These are phyloP conservation scores for Beaufortia kweichowensis DNA, from an alignment of 2,113 vertebrate species.

Conservation along the genomic window DNA sequence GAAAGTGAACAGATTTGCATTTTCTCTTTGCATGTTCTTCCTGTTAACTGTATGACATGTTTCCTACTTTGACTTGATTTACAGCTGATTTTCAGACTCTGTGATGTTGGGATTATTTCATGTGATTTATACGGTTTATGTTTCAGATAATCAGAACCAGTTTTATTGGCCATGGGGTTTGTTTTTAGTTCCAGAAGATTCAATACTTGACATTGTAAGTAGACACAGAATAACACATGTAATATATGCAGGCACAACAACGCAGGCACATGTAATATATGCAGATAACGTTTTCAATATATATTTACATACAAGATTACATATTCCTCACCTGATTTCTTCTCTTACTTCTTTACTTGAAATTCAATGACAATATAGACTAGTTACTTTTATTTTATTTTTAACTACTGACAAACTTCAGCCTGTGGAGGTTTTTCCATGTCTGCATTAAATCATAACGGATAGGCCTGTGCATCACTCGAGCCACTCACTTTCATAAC, in stretches of 20 bases:
- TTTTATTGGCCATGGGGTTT: neutral
- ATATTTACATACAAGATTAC: no score
- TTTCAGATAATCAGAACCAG: neutral
- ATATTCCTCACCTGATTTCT: no score
- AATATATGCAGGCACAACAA: no score
- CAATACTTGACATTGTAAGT: neutral
- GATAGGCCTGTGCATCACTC: constrained; percentile 12
- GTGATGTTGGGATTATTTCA: neutral
- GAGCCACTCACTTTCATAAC: constrained; percentile 51
- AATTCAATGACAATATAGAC: no score
- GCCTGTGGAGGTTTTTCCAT: constrained; percentile 20
- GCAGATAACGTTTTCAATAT: no score
- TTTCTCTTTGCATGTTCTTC: constrained; percentile 51
- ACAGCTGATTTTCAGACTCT: neutral
- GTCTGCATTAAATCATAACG: constrained; percentile 37
- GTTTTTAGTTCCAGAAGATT: neutral
- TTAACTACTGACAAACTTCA: constrained; percentile 44
- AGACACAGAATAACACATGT: neutral
- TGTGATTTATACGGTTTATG: neutral
- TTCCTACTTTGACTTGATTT: neutral
- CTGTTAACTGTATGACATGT: neutral
- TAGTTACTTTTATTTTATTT: neutral
- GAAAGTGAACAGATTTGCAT: constrained; percentile 12
- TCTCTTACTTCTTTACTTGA: no score
- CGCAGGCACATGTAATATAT: no score